Conservation (phyloP, 2,888 invertebrate genomes). For the Conomelus anceps region DNA sequence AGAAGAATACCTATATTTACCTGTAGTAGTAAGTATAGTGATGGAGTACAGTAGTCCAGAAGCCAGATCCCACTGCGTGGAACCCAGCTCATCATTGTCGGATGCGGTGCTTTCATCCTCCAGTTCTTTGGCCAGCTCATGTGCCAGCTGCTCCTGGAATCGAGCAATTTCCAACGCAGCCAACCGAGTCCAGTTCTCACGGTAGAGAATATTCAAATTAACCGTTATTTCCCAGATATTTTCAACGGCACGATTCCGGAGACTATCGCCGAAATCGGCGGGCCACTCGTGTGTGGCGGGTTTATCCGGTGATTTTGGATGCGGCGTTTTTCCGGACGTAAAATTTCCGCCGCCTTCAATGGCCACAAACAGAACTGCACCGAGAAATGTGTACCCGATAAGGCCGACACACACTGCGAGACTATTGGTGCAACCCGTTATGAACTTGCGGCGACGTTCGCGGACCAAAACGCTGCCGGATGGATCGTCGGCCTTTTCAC, state of each 20-base stretch:
- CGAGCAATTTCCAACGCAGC: conserved; percentile 69
- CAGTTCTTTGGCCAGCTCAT: conserved; percentile 71
- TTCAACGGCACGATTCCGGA: conserved; percentile 65
- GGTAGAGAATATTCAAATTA: conserved; percentile 77
- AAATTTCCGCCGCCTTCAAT: conserved; percentile 58
- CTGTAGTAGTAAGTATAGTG: conserved; percentile 87
- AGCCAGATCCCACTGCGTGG: conserved; percentile 80
- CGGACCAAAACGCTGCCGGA: conserved; percentile 41
- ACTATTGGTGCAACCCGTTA: conserved; percentile 70
- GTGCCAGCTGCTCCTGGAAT: conserved; percentile 76
- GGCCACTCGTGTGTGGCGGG: conserved; percentile 26
- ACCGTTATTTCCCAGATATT: conserved; percentile 89
- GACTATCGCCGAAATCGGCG: conserved; percentile 45
- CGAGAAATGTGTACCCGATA: conserved; percentile 68
- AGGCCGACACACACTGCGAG: conserved; percentile 74
- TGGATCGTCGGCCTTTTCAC: conserved; percentile 41
- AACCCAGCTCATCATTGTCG: conserved; percentile 40
- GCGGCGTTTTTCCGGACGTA: background rate
- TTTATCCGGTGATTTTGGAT: background rate
- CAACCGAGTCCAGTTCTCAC: conserved; percentile 81
- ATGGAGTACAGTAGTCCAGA: conserved; percentile 89
- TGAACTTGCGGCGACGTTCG: conserved; percentile 47
- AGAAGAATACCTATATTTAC: conserved; percentile 49
- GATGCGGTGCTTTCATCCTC: conserved; percentile 42
- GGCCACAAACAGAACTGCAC: conserved; percentile 76